Evolutionary conservation across 2,113 vertebrate species (phyloP).

Genomic region (Lamprologus callipterus): DNA sequence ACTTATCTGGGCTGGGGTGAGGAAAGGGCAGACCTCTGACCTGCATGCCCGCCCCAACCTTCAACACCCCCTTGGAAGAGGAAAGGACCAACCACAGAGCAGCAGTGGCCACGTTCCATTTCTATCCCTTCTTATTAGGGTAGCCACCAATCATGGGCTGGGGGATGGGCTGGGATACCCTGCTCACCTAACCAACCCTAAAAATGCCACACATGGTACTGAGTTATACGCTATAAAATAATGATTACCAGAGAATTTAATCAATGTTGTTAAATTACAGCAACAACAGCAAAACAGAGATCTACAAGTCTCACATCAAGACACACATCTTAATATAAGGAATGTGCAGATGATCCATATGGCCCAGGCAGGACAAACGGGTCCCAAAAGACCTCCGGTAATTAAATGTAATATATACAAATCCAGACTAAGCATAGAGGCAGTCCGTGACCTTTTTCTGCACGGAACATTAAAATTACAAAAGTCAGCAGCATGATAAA

Average conservation of each 20-base stretch:
- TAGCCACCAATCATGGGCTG: constrained; percentile 8
- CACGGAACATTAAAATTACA: constrained; percentile 19
- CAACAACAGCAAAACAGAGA: background rate
- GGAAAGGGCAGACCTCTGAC: constrained; percentile 49
- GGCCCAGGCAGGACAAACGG: background rate
- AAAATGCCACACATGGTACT: background rate
- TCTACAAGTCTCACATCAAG: background rate
- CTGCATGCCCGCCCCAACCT: constrained; percentile 3
- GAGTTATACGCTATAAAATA: background rate
- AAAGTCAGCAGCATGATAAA: constrained; percentile 20
- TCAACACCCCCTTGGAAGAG: constrained; percentile 13
- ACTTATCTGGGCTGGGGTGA: constrained; percentile 56
- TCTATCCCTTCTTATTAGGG: constrained; percentile 27
- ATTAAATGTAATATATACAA: constrained; percentile 20
- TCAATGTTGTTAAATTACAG: background rate
- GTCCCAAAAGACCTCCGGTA: background rate
- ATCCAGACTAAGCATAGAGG: constrained; percentile 31
- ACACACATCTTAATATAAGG: background rate
- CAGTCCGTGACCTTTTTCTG: background rate
- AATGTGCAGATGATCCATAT: background rate
- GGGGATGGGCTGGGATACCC: background rate
- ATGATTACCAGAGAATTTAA: background rate
- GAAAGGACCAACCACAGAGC: constrained; percentile 55
- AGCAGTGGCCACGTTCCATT: background rate
- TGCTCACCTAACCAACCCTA: background rate